Evolutionary conservation across 92 coral and sea anemone species (phyloP), one percentile per base, ranked within the genome.

Genomic region (Palythoa heliodiscus): DNA sequence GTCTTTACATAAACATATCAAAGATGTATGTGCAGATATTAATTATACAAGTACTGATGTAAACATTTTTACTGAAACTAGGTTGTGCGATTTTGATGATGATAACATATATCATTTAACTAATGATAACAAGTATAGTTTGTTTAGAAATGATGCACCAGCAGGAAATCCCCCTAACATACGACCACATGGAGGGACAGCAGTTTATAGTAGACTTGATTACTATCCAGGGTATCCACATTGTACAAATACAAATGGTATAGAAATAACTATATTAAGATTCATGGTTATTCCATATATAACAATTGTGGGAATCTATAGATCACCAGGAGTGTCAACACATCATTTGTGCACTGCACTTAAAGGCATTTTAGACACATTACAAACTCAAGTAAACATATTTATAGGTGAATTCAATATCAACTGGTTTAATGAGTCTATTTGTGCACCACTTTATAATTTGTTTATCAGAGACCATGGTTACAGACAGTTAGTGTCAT

Each of bases 401-500:
- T 43, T 43, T 43, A 0, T 43, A 43, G 48, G 48, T 43, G 48
- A 43, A 3, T 43, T 43, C 7, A 57, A 57, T 57, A 57, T 57
- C 64, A 57, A 57, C 64, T 57, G 64, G 64, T 57, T 57, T 57
- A 57, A 57, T 57, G 17, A 57, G 64, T 57, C 69, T 61, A 61
- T 61, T 61, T 61, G 69, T 61, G 69, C 69, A 61, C 69, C 69
- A 61, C 69, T 61, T 61, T 61, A 61, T 61, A 61, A 61, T 61
- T 61, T 61, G 69, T 61, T 61, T 61, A 61, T 61, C 69, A 61
- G 73, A 69, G 73, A 68, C 73, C 73, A 69, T 69, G 47, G 47
- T 69, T 69, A 69, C 47, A 69, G 73, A 69, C 73, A 69, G 47
- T 37, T 69, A 24, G 73, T 69, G 39, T 69, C 73, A 69, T 69